phyloP scores from a whole-genome alignment of 2,797 vertebrate species.

The Gallinago nigripennis region DNA sequence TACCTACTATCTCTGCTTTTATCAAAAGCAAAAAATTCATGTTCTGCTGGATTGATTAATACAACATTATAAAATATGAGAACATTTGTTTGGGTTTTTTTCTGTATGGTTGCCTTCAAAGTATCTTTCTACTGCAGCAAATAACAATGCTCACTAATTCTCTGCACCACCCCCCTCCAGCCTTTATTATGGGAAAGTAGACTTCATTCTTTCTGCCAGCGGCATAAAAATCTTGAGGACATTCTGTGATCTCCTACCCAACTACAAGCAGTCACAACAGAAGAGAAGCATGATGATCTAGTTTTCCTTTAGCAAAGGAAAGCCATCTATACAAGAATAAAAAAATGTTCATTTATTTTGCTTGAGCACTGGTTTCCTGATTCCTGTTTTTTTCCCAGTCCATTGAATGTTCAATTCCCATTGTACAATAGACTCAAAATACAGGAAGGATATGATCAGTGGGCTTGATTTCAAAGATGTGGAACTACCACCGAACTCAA shows the following conservation, averaged over 20 bases:
- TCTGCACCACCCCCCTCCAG: not conserved
- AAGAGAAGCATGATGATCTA: not conserved
- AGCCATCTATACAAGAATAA: not conserved
- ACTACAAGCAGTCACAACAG: not conserved
- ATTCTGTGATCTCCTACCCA: not conserved
- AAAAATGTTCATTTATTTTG: conserved; percentile 27
- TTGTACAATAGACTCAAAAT: conserved; percentile 29
- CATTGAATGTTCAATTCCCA: conserved; percentile 35
- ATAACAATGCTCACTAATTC: not conserved
- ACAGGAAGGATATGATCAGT: conserved; percentile 62
- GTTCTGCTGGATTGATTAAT: not conserved
- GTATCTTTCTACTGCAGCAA: not conserved
- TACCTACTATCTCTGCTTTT: not conserved
- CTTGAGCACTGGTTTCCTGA: conserved; percentile 46
- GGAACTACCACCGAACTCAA: conserved; percentile 19
- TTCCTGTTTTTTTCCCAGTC: conserved; percentile 47
- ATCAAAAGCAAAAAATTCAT: not conserved
- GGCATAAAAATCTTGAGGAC: not conserved
- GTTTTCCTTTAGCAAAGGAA: conserved; percentile 30
- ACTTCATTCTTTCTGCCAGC: not conserved
- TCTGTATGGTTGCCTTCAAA: not conserved
- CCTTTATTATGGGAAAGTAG: not conserved
- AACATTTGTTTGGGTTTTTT: not conserved
- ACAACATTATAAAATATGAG: not conserved
- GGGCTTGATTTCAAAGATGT: conserved; percentile 24